Conservation (phyloP, 2,888 invertebrate species). For the Microchrysa polita region DNA sequence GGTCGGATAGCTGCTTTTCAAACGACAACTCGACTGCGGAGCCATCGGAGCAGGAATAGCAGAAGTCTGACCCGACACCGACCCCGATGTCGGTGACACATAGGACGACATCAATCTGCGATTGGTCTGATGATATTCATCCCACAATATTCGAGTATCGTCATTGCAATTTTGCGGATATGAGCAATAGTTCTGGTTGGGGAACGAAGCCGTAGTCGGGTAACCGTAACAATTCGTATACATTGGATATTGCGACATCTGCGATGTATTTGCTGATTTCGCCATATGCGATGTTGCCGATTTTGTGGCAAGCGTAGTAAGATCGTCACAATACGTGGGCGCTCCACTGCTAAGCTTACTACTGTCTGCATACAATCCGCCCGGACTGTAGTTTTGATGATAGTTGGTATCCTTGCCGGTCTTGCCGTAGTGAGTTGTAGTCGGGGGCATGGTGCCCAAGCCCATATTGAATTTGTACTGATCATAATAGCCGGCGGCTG, state of each 20-base stretch:
- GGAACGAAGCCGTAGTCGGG: constrained; percentile 30
- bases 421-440: constrained; percentile 28
- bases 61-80: neutral
- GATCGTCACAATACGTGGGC: constrained; percentile 31
- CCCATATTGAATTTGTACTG: constrained; percentile 56
- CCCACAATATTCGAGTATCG: constrained; percentile 45
- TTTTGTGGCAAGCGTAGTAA: constrained; percentile 24
- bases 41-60: constrained; percentile 5
- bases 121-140: constrained; percentile 46
- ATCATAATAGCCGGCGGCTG: constrained; percentile 53
- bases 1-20: constrained; percentile 34
- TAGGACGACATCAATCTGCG: constrained; percentile 22
- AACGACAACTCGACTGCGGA: constrained; percentile 29
- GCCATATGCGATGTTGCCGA: neutral
- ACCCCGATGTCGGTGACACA: neutral
- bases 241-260: constrained; percentile 42
- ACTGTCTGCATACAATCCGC: constrained; percentile 22
- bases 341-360: constrained; percentile 1
- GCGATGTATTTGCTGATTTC: constrained; percentile 15
- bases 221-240: constrained; percentile 48
- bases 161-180: constrained; percentile 46
- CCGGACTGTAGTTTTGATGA: constrained; percentile 32
- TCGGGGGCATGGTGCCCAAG: constrained; percentile 46
- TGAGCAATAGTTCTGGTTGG: constrained; percentile 46
- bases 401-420: constrained; percentile 34